Evolutionary conservation across 2,113 vertebrate species (phyloP), one percentile per base, ranked within the genome.

Genomic region (Ammodytes dubius): DNA sequence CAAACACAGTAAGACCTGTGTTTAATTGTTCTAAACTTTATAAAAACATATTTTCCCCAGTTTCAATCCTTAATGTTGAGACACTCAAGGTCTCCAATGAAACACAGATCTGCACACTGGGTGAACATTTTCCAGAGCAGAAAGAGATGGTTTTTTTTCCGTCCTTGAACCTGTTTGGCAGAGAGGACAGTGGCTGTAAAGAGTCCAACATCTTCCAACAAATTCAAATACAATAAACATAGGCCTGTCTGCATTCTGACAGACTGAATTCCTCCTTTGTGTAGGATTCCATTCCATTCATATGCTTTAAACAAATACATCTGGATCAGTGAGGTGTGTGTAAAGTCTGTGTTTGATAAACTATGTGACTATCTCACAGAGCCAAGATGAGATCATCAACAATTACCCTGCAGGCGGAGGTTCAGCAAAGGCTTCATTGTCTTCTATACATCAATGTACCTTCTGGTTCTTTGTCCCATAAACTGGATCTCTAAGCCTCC

Each of bases 161-260:
- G 13, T 5, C n/a, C 59, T 46, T 63, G 10, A 59, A 52, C 40
- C 6, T 15, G 7, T 47, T 43, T 87, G 73, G 72, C 81, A 65
- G 57, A 39, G 17, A 53, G 42, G 19, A 4, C n/a, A 5, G 50
- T 0, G 74, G 35, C 47, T 68, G 14, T 50, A 17, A 35, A 14
- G 5, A 45, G 73, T 7, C 65, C 5, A 49, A 72, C 42, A 70
- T 57, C 56, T 59, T 69, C 61, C 71, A 76, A 43, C 74, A 42
- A 54, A 67, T 43, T 74, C 65, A 78, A 54, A 82, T 78, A 52
- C 67, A 71, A 84, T 59, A 60, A 71, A 60, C 60, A 67, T 14
- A 70, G 10, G 63, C 56, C 42, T 17, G 42, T 46, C 53, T 37
- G 52, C 45, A 12, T 50, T 56, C 50, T 27, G 17, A 61, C 12